phyloP scores from a whole-genome alignment of 2,888 invertebrate genomes.

The Spisula solida region DNA sequence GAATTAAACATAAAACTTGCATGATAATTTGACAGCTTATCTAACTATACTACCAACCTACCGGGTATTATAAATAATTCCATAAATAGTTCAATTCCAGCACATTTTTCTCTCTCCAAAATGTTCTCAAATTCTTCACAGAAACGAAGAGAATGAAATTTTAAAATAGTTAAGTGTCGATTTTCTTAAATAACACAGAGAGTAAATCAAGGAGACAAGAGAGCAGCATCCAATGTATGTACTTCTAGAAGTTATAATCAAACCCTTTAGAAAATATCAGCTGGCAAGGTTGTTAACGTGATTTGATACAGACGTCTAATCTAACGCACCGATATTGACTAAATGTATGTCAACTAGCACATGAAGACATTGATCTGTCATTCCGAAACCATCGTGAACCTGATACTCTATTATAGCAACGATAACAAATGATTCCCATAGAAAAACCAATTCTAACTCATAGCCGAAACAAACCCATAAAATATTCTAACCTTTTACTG shows the following conservation, averaged over 20 bases:
- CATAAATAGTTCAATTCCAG: too few relatives aligned
- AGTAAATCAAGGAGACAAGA: not conserved
- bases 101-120: too few relatives aligned
- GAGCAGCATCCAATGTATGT: not conserved
- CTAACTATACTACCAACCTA: too few relatives aligned
- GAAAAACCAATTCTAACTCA: conserved; percentile 1
- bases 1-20: too few relatives aligned
- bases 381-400: not conserved
- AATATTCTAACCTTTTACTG: not conserved
- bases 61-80: too few relatives aligned
- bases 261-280: not conserved
- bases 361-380: conserved; percentile 17
- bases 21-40: too few relatives aligned
- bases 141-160: too few relatives aligned
- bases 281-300: not conserved
- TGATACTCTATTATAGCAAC: not conserved
- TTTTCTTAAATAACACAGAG: too few relatives aligned
- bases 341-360: conserved; percentile 13
- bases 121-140: too few relatives aligned
- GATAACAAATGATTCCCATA: not conserved
- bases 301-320: not conserved
- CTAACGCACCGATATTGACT: conserved; percentile 7
- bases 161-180: too few relatives aligned
- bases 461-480: not conserved
- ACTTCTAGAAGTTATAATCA: not conserved